Percentiles rank a stretch among this genome's conserved stretches.
These are phyloP conservation scores for Heliconius melpomene DNA, from an alignment of 1,140 invertebrate genomes.

Conservation along the genomic window DNA sequence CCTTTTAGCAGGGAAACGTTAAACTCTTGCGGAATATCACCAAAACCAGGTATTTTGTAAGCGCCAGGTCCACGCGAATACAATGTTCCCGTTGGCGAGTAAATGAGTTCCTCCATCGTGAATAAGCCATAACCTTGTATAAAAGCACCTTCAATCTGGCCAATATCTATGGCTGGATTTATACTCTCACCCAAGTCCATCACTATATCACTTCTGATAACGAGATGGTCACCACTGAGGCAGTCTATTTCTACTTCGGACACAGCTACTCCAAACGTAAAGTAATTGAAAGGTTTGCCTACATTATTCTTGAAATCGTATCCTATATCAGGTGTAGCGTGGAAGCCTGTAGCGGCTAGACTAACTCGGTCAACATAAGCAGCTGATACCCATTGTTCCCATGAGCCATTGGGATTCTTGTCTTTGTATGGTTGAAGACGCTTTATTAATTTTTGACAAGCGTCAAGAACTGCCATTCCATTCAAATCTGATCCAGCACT, in stretches of 20 bases:
- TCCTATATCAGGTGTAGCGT: conserved; percentile 89
- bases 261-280: conserved; percentile 89
- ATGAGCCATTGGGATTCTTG: conserved; percentile 89
- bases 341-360: conserved; percentile 93
- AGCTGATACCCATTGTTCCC: conserved; percentile 91
- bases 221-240: conserved; percentile 93
- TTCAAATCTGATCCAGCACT: conserved; percentile 96
- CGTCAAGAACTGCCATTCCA: conserved; percentile 95
- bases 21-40: conserved; percentile 94
- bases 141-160: conserved; percentile 97
- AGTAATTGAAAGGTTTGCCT: conserved; percentile 90
- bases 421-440: conserved; percentile 89
- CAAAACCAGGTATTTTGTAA: conserved; percentile 96
- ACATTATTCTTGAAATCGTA: conserved; percentile 88
- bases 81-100: conserved; percentile 90
- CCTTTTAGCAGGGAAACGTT: conserved; percentile 96
- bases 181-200: conserved; percentile 96
- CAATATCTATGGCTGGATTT: conserved; percentile 97
- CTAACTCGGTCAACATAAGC: conserved; percentile 92
- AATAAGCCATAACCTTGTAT: conserved; percentile 96
- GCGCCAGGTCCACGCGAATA: conserved; percentile 93
- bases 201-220: conserved; percentile 94
- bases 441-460: conserved; percentile 89
- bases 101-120: conserved; percentile 94
- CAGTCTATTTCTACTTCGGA: conserved; percentile 94